phyloP scores from a whole-genome alignment of 2,888 invertebrate species.

The Zeuzera pyrina region DNA sequence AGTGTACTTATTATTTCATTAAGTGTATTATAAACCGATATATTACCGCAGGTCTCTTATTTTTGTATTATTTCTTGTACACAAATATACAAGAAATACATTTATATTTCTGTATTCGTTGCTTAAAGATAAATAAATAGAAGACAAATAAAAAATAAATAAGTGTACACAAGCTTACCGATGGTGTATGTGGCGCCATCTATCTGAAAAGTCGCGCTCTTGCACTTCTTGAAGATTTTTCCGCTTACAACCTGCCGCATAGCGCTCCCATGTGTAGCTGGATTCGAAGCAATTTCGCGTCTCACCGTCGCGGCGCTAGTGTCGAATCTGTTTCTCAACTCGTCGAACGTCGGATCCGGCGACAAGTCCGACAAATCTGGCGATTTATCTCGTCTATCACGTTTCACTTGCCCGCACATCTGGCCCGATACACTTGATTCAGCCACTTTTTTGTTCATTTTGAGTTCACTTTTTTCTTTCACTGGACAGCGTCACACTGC shows the following conservation, averaged over 20 bases:
- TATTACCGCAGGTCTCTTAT: too few species aligned
- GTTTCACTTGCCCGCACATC: conserved; percentile 52
- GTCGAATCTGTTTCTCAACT: conserved; percentile 58
- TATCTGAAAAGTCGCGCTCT: conserved; percentile 89
- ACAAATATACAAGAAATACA: too few species aligned
- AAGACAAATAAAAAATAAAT: too few species aligned
- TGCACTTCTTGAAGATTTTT: conserved; percentile 85
- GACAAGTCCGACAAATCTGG: conserved; percentile 52
- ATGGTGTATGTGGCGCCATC: conserved; percentile 91
- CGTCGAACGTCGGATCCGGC: conserved; percentile 54
- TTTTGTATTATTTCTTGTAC: too few species aligned
- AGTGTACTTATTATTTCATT: too few species aligned
- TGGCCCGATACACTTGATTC: conserved; percentile 27
- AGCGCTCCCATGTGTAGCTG: conserved; percentile 64
- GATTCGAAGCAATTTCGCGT: conserved; percentile 55
- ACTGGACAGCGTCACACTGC: conserved; percentile 8
- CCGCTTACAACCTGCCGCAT: conserved; percentile 65
- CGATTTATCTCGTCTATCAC: conserved; percentile 33
- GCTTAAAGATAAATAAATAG: too few species aligned
- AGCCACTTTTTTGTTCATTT: conserved; percentile 44
- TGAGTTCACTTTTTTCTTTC: conserved; percentile 24
- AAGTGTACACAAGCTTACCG: conserved; percentile 77
- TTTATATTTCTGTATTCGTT: too few species aligned
- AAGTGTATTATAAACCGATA: too few species aligned
- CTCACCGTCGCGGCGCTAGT: conserved; percentile 49